phyloP scores from a whole-genome alignment of 2,113 vertebrate species.

The Plecturocebus donacophilus region DNA sequence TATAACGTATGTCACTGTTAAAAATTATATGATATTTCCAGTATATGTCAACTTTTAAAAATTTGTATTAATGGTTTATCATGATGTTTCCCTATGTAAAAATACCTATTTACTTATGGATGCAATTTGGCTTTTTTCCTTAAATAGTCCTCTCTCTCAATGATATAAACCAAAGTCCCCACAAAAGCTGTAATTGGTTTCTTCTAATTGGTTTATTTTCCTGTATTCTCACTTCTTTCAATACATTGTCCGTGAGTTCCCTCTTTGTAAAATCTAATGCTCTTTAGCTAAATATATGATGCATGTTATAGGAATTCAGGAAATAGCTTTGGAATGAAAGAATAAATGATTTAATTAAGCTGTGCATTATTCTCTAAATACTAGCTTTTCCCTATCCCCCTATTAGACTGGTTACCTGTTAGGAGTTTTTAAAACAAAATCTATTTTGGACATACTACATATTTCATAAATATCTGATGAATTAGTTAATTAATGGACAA shows the following conservation, averaged over 20 bases:
- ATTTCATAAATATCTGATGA: neutral
- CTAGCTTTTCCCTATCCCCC: neutral
- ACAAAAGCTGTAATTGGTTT: neutral
- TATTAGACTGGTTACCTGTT: neutral
- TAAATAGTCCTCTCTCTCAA: neutral
- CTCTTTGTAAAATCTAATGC: neutral
- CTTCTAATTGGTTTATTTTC: neutral
- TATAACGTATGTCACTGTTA: neutral
- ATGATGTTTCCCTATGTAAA: neutral
- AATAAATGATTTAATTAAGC: neutral
- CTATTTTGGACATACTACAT: neutral
- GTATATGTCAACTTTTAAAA: neutral
- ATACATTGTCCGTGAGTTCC: fast-evolving
- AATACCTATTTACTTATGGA: neutral
- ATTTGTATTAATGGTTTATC: neutral
- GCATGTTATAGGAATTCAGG: neutral
- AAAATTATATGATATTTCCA: neutral
- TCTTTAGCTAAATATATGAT: neutral
- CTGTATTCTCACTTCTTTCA: neutral
- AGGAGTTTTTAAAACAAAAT: neutral
- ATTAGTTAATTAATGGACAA: neutral
- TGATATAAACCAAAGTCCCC: neutral
- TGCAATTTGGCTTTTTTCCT: neutral
- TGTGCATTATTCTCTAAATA: neutral
- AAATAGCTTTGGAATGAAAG: neutral